Evolutionary conservation across 2,888 invertebrate species (phyloP), one percentile per base, ranked within the genome.

Genomic region (Microchrysa polita): DNA sequence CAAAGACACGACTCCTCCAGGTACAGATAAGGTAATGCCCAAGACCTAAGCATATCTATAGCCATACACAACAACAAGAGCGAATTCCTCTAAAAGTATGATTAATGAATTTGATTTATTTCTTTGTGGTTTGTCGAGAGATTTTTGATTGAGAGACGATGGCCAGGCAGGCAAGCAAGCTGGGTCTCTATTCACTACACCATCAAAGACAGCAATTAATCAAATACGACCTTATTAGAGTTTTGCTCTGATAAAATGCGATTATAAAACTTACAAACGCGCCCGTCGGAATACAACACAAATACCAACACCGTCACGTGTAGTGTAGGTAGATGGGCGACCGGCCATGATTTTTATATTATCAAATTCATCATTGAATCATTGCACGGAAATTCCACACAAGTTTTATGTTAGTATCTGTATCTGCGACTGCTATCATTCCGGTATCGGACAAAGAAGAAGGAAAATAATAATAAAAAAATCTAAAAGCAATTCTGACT

Each of bases 61-160:
- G 7, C 7, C 7, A 42, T 48, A 48, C 48, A 52, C 48, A 53
- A n/a, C n/a, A n/a, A n/a, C 9, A 63, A 61, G 5, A 61, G 20
- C 27, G 12, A 48, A 27, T 71, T 34, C 63, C 60, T n/a, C n/a
- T 42, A 72, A 71, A 71, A 59, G 72, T 18, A 72, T 60, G 72
- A 72, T 72, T 72, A 72, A 72, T 72, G 72, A 72, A 72, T 72
- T 44, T 72, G 72, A 72, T 72, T 60, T 60, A 72, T 72, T 72
- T 72, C 72, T 72, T 72, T 60, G 72, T 69, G 57, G 55, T 69
- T 2, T 7, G 69, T 69, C 52, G 67, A 67, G 67, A 53, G 67
- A 53, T 67, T 53, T 69, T 69, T 69, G 69, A 69, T 69, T 69
- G 57, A 57, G 57, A 57, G 69, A 69, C 55, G 69, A 57, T 34